phyloP scores from a whole-genome alignment of 2,113 vertebrate species.

The Centropristis striata region DNA sequence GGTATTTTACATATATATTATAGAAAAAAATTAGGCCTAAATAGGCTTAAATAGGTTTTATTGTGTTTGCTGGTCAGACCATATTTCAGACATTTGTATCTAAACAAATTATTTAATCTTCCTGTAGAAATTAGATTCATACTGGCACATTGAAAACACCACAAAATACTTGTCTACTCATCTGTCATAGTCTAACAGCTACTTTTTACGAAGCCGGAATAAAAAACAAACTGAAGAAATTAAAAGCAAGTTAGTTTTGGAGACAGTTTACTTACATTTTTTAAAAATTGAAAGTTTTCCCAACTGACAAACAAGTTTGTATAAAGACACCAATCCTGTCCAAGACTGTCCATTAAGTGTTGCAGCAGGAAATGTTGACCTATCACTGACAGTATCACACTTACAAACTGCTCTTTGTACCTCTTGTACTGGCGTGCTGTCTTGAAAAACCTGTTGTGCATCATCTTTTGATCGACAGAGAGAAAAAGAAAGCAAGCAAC shows the following conservation, averaged over 20 bases:
- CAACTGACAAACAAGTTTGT: too few relatives aligned
- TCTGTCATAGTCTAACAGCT: too few relatives aligned
- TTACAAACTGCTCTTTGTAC: not conserved
- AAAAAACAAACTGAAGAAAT: not conserved
- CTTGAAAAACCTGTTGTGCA: slow-evolving; percentile 71
- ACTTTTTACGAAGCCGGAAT: not conserved
- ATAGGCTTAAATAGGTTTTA: too few relatives aligned
- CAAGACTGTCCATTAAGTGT: not conserved
- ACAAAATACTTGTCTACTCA: too few relatives aligned
- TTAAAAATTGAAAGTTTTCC: not conserved
- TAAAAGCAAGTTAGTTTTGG: not conserved
- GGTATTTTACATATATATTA: too few relatives aligned
- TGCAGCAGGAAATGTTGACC: not conserved
- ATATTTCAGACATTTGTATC: not conserved
- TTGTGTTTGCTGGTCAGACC: not conserved
- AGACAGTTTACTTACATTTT: not conserved
- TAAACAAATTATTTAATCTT: not conserved
- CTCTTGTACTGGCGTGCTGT: not conserved
- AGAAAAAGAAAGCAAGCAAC: slow-evolving; percentile 13
- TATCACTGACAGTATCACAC: not conserved
- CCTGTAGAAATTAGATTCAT: not conserved
- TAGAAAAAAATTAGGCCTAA: too few relatives aligned
- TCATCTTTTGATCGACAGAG: slow-evolving; percentile 5
- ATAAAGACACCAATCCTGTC: too few relatives aligned
- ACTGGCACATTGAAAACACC: not conserved